Evolutionary conservation across 2,113 vertebrate genomes (phyloP).

Genomic region (Rhegmatorhina hoffmannsi): DNA sequence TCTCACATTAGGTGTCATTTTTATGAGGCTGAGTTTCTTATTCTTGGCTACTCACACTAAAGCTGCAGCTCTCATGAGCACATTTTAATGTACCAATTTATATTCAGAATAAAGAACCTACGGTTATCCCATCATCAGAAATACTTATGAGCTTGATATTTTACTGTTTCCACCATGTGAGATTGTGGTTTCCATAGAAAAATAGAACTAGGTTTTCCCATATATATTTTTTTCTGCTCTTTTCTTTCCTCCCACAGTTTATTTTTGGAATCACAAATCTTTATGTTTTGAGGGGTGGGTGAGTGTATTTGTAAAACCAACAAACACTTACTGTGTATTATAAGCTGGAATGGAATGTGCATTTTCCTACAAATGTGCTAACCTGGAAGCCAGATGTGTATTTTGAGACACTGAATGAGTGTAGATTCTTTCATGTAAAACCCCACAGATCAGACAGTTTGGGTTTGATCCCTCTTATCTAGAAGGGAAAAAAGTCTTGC

Average conservation of each 20-base stretch:
- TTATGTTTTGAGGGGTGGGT: background rate
- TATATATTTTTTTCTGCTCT: background rate
- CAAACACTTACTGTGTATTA: background rate
- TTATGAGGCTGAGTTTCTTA: slow-evolving; percentile 38
- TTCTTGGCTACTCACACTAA: slow-evolving; percentile 23
- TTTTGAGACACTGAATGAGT: background rate
- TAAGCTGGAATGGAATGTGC: background rate
- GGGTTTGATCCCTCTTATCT: background rate
- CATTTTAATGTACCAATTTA: slow-evolving; percentile 51
- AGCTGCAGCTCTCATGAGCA: background rate
- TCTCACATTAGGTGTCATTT: slow-evolving; percentile 29
- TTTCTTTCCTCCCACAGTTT: background rate
- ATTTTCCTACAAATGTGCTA: background rate
- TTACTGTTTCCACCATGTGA: background rate
- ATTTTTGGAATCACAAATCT: background rate
- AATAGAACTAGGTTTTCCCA: background rate
- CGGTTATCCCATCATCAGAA: slow-evolving; percentile 30
- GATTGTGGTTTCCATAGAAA: background rate
- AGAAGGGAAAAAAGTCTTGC: background rate
- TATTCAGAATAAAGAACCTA: slow-evolving; percentile 46
- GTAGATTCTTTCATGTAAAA: background rate
- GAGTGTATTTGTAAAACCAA: rapidly evolving
- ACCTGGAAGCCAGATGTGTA: slow-evolving; percentile 37
- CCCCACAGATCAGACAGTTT: background rate
- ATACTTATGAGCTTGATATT: background rate